Conservation (phyloP, 2,113 vertebrate genomes). For the Urocynchramus pylzowi region DNA sequence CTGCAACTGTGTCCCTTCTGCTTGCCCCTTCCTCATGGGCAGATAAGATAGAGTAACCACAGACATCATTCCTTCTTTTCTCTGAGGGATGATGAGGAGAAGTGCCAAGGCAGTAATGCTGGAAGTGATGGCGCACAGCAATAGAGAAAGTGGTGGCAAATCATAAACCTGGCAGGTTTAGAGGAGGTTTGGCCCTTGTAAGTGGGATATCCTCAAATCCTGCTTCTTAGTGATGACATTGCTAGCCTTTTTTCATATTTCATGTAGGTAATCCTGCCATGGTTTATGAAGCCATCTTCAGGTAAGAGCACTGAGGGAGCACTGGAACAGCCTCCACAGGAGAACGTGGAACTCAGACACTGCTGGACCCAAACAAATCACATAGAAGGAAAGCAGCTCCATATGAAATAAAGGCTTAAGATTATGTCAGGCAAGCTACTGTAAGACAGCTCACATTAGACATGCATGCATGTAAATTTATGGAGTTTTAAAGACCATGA, state of each 20-base stretch:
- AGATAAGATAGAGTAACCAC: background rate
- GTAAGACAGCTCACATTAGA: background rate
- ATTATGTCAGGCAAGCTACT: background rate
- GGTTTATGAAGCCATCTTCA: background rate
- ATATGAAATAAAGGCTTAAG: background rate
- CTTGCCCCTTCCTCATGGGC: background rate
- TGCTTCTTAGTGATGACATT: background rate
- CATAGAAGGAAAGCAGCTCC: background rate
- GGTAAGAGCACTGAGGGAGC: background rate
- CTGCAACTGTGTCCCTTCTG: background rate
- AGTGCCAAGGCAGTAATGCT: background rate
- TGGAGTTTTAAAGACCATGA: background rate
- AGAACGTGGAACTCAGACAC: background rate
- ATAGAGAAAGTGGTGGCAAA: background rate
- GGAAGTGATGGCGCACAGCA: background rate
- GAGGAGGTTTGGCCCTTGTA: background rate
- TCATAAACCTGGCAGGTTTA: background rate
- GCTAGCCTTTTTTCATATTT: background rate
- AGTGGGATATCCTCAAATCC: background rate
- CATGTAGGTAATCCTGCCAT: background rate
- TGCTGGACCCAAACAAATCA: background rate
- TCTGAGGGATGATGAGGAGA: background rate
- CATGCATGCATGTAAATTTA: background rate
- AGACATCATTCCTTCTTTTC: background rate
- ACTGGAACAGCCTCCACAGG: background rate